Conservation (phyloP, 2,888 invertebrate species). For the Criorhina ranunculi region DNA sequence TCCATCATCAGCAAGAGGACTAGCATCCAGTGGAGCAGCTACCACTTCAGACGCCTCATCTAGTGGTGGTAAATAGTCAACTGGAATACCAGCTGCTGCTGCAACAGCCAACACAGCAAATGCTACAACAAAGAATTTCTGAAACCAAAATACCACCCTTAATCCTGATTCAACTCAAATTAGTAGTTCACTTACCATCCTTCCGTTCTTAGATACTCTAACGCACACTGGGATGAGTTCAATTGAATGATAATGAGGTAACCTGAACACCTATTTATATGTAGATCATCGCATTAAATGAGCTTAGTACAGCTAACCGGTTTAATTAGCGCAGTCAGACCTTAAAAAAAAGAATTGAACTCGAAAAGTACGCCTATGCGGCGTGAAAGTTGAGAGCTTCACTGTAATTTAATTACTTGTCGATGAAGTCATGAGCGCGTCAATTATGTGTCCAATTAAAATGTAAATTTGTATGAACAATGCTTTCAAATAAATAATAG, state of each 20-base stretch:
- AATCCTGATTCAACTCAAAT: not conserved
- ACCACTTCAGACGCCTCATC: conserved; percentile 49
- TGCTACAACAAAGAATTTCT: conserved; percentile 38
- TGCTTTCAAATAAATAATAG: conserved; percentile 27
- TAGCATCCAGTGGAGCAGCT: conserved; percentile 52
- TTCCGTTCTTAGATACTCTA: conserved; percentile 17
- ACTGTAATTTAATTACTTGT: conserved; percentile 38
- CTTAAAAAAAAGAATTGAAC: conserved; percentile 35
- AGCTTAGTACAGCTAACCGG: conserved; percentile 21
- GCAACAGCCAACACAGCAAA: conserved; percentile 74
- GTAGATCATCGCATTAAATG: conserved; percentile 37
- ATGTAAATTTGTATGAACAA: conserved; percentile 29
- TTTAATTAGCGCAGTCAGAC: conserved; percentile 33
- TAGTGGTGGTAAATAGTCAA: conserved; percentile 43
- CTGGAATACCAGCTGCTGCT: conserved; percentile 80
- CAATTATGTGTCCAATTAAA: conserved; percentile 40
- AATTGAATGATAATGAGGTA: conserved; percentile 46
- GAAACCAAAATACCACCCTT: conserved; percentile 7
- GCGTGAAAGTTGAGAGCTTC: conserved; percentile 15
- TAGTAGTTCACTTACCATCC: conserved; percentile 11
- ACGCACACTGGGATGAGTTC: conserved; percentile 31
- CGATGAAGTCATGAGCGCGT: conserved; percentile 40
- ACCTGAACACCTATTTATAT: conserved; percentile 52
- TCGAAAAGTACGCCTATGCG: conserved; percentile 1
- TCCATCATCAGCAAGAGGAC: conserved; percentile 79